Base-by-base conservation (phyloP, 2,113 vertebrate genomes). In the Equus quagga region DNA sequence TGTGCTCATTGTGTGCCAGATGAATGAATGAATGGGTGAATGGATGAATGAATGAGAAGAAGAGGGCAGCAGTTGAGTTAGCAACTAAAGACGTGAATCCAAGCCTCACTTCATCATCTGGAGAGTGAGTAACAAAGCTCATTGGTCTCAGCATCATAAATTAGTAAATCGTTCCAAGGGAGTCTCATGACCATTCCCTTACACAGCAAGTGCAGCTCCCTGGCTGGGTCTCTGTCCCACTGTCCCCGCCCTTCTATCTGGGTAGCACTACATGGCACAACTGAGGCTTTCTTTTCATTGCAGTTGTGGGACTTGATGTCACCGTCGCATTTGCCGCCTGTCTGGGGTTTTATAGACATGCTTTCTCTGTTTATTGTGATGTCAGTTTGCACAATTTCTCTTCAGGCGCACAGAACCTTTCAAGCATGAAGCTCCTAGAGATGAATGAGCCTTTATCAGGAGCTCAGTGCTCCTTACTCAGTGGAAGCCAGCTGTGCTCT, bases 351-450 rank as follows among this genome's bases (percentile, higher is more conserved):
- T 97, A 97, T n/a, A 96, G 94, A 58, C 94, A 28, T 5, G 54
- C 64, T 95, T 92, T 93, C 64, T 95, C 85, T 97, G 89, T 94
- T 97, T 95, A 97, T 92, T 73, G 86, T 85, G 80, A 94, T 94
- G 97, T 95, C 89, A 87, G 93, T 84, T 91, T 89, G 96, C 89
- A 92, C 93, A 92, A 24, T 94, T 96, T 92, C 95, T 97, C 97
- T 92, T 89, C 62, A 24, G 93, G 89, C 4, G 0, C 92, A 88
- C 54, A 5, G 88, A 73, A 75, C 90, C 97, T 96, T 94, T 96
- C 97, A 86, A 94, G 96, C 96, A 49, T 85, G 96, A 92, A 92
- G 79, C 83, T 96, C 70, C 95, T 49, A 11, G 62, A 94, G 95
- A 96, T 96, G 92, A 96, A 92, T 87, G 92, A 92, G 80, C 41